Evolutionary conservation across 2,113 vertebrate species (phyloP).

Genomic region (Glareola pratincola): DNA sequence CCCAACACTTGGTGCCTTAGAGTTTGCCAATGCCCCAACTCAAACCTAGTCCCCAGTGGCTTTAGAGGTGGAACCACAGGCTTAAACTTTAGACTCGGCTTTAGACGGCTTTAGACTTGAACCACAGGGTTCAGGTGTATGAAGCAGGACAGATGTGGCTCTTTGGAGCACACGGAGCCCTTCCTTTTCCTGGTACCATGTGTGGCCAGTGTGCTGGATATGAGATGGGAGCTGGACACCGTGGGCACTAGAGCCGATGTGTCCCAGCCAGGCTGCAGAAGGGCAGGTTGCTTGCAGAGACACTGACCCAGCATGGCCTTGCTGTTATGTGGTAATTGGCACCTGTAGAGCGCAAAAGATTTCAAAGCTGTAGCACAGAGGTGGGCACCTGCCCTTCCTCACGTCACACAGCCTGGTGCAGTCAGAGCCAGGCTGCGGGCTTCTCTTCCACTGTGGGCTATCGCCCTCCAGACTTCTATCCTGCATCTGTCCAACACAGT

Average conservation of each 20-base stretch:
- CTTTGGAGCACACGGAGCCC: not conserved
- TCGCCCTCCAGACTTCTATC: not conserved
- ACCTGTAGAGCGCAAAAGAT: not conserved
- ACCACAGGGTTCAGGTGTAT: not conserved
- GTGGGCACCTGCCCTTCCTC: not conserved
- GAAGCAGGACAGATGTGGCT: not conserved
- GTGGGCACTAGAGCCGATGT: accelerated
- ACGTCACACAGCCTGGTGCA: not conserved
- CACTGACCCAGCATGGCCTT: not conserved
- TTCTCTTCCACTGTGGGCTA: not conserved
- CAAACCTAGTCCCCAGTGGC: not conserved
- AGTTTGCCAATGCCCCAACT: not conserved
- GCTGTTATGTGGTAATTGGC: not conserved
- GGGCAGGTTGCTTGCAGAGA: not conserved
- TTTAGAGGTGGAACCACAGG: not conserved
- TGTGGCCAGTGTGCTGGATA: not conserved
- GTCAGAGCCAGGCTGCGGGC: not conserved
- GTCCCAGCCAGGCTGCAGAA: not conserved
- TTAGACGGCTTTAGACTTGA: not conserved
- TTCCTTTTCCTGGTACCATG: not conserved
- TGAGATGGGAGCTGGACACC: not conserved
- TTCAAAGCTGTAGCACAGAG: not conserved
- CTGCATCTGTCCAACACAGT: not conserved
- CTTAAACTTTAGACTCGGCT: too few relatives aligned
- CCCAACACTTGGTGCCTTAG: not conserved